Evolutionary conservation across 2,113 vertebrate genomes (phyloP).

Genomic region (Entelurus aequoreus): DNA sequence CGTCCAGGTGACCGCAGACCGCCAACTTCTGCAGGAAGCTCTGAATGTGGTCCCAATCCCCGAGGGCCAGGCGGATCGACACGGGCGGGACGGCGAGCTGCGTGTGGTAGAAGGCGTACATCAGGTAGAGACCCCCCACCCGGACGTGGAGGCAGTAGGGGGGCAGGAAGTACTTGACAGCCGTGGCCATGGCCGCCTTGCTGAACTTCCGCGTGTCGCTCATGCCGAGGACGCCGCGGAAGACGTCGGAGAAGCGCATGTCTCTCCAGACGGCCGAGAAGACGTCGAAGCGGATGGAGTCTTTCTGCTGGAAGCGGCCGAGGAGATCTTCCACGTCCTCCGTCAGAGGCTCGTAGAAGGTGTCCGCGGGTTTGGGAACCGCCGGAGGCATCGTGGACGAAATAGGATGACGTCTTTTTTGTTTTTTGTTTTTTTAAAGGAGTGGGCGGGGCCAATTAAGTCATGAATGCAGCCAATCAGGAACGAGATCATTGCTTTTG

Average conservation of each 20-base stretch:
- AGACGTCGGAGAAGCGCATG: slow-evolving; percentile 79
- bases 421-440: background rate
- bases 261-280: slow-evolving; percentile 82
- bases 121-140: slow-evolving; percentile 86
- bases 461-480: background rate
- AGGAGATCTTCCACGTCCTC: slow-evolving; percentile 85
- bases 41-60: slow-evolving; percentile 79
- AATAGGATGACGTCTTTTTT: background rate
- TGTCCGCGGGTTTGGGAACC: too few relatives aligned
- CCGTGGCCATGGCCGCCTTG: slow-evolving; percentile 73
- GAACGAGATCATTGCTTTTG: background rate
- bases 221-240: slow-evolving; percentile 53
- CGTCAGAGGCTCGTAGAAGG: slow-evolving; percentile 62
- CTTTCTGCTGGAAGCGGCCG: slow-evolving; percentile 76
- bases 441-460: background rate
- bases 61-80: slow-evolving; percentile 81
- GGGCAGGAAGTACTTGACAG: slow-evolving; percentile 81
- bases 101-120: slow-evolving; percentile 81
- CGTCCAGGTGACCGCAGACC: slow-evolving; percentile 79
- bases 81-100: slow-evolving; percentile 83
- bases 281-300: slow-evolving; percentile 81
- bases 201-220: slow-evolving; percentile 77
- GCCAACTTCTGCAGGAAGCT: slow-evolving; percentile 78
- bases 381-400: too few relatives aligned
- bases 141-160: slow-evolving; percentile 88